Conservation (phyloP, 2,113 vertebrate genomes). For the Nothoprocta perdicaria region DNA sequence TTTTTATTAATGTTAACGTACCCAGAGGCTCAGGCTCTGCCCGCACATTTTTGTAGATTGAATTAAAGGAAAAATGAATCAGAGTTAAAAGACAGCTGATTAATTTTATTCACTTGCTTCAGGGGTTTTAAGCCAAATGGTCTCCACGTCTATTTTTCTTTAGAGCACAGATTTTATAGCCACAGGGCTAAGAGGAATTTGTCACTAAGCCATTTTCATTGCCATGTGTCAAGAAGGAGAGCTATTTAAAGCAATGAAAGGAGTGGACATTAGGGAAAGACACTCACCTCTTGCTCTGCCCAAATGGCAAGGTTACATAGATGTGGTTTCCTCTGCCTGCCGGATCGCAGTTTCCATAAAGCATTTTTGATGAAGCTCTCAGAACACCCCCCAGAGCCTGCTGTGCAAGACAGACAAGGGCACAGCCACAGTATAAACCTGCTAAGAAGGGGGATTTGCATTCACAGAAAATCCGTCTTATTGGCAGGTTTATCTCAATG, state of each 20-base stretch:
- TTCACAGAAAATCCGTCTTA: slow-evolving; percentile 9
- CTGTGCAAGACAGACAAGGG: background rate
- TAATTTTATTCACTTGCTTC: slow-evolving; percentile 63
- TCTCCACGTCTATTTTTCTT: slow-evolving; percentile 46
- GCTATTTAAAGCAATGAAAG: slow-evolving; percentile 45
- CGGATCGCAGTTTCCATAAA: slow-evolving; percentile 34
- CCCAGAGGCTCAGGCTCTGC: slow-evolving; percentile 51
- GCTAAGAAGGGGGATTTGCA: background rate
- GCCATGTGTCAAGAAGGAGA: slow-evolving; percentile 17
- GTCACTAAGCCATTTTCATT: slow-evolving; percentile 46
- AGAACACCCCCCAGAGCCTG: background rate
- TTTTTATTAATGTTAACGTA: slow-evolving; percentile 69
- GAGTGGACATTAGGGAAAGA: background rate
- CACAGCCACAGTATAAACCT: background rate
- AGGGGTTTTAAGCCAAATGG: slow-evolving; percentile 57
- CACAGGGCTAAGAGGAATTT: slow-evolving; percentile 35
- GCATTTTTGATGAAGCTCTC: slow-evolving; percentile 42
- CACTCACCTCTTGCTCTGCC: background rate
- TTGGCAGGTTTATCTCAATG: background rate
- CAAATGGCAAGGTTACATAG: background rate
- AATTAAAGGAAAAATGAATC: slow-evolving; percentile 64
- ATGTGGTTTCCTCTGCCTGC: background rate
- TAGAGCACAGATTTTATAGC: slow-evolving; percentile 27
- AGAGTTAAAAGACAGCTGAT: slow-evolving; percentile 65
- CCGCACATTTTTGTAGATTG: slow-evolving; percentile 39